Percentiles rank a stretch among this genome's conserved stretches.
phyloP scores from a whole-genome alignment of 2,797 vertebrate genomes.

The Brachymystax lenok region DNA sequence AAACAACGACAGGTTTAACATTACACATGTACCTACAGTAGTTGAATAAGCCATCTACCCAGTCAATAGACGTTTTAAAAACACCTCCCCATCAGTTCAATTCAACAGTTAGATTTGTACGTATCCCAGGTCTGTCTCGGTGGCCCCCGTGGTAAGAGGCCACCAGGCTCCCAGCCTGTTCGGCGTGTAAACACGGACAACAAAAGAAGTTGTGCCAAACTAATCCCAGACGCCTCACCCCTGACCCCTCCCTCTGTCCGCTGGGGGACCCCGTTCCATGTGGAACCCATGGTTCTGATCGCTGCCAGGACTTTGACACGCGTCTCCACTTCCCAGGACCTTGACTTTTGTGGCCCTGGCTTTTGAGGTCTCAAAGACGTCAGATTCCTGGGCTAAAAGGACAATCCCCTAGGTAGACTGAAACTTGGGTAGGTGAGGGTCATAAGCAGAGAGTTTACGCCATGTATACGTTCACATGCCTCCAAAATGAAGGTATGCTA shows the following conservation, averaged over 20 bases:
- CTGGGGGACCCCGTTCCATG: slow-evolving; percentile 39
- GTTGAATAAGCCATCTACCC: slow-evolving; percentile 44
- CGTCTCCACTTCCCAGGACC: not conserved
- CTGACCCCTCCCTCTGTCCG: slow-evolving; percentile 40
- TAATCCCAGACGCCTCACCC: slow-evolving; percentile 53
- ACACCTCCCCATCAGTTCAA: not conserved
- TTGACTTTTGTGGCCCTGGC: slow-evolving; percentile 33
- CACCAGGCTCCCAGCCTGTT: slow-evolving; percentile 1
- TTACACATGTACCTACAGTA: not conserved
- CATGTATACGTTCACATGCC: not conserved
- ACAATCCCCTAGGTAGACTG: slow-evolving; percentile 26
- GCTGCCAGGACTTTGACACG: slow-evolving; percentile 9
- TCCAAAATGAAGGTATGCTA: not conserved
- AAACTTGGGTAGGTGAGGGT: slow-evolving; percentile 31
- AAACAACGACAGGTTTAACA: not conserved
- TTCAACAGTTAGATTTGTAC: not conserved
- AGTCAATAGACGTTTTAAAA: slow-evolving; percentile 18
- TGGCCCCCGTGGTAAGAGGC: slow-evolving; percentile 15
- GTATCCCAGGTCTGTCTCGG: not conserved
- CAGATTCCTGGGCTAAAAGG: slow-evolving; percentile 34
- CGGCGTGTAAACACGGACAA: slow-evolving; percentile 53
- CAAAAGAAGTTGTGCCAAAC: slow-evolving; percentile 40
- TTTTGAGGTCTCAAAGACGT: slow-evolving; percentile 51
- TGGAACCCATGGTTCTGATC: slow-evolving; percentile 59
- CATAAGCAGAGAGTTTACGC: slow-evolving; percentile 2